Evolutionary conservation across 2,113 vertebrate species (phyloP).

Genomic region (Climacteris rufus): DNA sequence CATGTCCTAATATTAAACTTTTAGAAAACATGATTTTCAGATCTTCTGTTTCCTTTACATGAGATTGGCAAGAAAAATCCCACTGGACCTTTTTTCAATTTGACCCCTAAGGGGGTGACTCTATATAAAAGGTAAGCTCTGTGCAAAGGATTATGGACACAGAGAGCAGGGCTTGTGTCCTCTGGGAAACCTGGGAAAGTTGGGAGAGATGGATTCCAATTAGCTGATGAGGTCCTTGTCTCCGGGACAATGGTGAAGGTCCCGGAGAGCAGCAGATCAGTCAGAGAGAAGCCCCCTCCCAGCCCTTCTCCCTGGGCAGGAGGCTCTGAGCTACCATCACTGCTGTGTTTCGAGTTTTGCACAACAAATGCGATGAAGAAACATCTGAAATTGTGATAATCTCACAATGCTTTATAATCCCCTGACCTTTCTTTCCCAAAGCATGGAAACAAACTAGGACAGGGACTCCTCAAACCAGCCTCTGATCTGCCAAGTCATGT

Average conservation of each 20-base stretch:
- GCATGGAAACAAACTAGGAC: not conserved
- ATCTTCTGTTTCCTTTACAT: not conserved
- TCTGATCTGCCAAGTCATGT: not conserved
- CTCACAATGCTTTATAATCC: not conserved
- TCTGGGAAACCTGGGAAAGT: not conserved
- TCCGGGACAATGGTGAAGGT: not conserved
- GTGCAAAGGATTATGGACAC: no score
- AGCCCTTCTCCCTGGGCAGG: not conserved
- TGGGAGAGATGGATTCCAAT: not conserved
- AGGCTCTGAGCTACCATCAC: not conserved
- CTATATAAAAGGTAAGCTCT: rapidly evolving
- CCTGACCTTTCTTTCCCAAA: not conserved
- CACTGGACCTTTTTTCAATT: not conserved
- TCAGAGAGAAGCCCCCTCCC: rapidly evolving
- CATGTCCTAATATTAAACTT: not conserved
- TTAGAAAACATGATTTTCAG: not conserved
- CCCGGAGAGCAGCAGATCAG: not conserved
- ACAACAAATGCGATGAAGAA: rapidly evolving
- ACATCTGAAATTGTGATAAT: not conserved
- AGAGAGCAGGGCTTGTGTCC: not conserved
- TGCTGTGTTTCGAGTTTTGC: not conserved
- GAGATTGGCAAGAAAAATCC: not conserved
- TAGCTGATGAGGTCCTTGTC: not conserved
- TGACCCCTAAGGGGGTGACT: not conserved
- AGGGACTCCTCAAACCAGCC: not conserved